Conservation (phyloP, 2,113 vertebrate species). For the Tetrax tetrax region DNA sequence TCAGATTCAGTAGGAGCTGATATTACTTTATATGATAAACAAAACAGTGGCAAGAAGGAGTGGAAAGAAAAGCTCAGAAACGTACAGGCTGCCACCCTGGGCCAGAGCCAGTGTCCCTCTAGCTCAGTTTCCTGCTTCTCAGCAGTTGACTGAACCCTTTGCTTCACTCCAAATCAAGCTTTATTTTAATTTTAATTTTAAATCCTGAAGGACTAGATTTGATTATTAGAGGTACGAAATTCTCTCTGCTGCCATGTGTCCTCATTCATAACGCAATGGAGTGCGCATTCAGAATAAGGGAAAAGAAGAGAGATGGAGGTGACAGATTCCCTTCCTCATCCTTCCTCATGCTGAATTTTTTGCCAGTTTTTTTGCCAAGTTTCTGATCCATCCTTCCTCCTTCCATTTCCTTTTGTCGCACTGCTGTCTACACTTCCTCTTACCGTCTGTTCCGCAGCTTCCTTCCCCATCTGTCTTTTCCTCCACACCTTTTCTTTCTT, state of each 20-base stretch:
- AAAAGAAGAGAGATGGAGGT: neutral
- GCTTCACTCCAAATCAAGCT: neutral
- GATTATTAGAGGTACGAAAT: neutral
- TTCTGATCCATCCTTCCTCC: neutral
- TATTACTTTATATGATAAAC: neutral
- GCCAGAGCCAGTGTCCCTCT: neutral
- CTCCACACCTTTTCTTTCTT: neutral
- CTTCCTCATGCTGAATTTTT: neutral
- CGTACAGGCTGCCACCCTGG: neutral
- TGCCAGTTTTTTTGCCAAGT: neutral
- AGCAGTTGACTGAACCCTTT: neutral
- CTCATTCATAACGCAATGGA: neutral
- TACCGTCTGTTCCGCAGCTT: rapidly evolving
- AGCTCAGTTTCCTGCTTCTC: neutral
- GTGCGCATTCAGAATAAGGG: neutral
- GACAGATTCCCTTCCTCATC: neutral
- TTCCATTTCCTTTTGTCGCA: rapidly evolving
- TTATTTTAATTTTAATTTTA: neutral
- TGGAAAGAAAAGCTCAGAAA: neutral
- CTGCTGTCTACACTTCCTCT: neutral
- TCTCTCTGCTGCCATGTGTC: rapidly evolving
- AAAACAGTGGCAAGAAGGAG: neutral
- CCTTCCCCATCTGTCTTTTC: neutral
- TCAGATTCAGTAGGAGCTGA: neutral
- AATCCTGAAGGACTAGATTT: neutral